These are phyloP conservation scores for Natrix natrix DNA, from an alignment of 2,797 vertebrate species.

Conservation along the genomic window DNA sequence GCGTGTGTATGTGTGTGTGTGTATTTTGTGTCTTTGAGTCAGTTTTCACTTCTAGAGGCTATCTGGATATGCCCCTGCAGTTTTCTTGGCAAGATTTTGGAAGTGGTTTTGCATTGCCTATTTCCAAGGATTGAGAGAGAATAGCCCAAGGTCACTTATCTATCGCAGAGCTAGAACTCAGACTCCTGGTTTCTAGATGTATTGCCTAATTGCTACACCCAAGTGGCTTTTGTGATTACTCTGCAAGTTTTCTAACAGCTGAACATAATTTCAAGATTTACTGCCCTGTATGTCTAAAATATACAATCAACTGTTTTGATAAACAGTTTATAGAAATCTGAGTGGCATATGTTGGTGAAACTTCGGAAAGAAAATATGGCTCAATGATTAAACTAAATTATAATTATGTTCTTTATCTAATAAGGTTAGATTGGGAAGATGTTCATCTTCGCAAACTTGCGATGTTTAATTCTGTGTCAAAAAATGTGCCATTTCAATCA, in stretches of 20 bases:
- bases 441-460: background rate
- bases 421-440: background rate
- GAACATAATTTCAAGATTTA: background rate
- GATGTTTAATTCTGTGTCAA: background rate
- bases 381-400: no score
- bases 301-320: background rate
- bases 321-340: background rate
- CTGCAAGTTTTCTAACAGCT: background rate
- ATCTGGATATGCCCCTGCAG: background rate
- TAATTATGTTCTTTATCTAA: background rate
- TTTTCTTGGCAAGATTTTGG: background rate
- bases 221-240: background rate
- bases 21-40: background rate
- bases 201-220: background rate
- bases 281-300: background rate
- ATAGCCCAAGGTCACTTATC: background rate
- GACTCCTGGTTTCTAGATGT: background rate
- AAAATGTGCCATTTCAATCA: background rate
- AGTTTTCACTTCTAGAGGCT: background rate
- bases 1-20: background rate
- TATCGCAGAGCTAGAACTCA: background rate
- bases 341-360: background rate
- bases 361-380: no score
- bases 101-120: background rate
- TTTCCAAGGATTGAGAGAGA: background rate